These are phyloP conservation scores for western clawed frog (Xenopus tropicalis) DNA, from an alignment of 2,113 vertebrate genomes.

Conservation along the genomic window DNA sequence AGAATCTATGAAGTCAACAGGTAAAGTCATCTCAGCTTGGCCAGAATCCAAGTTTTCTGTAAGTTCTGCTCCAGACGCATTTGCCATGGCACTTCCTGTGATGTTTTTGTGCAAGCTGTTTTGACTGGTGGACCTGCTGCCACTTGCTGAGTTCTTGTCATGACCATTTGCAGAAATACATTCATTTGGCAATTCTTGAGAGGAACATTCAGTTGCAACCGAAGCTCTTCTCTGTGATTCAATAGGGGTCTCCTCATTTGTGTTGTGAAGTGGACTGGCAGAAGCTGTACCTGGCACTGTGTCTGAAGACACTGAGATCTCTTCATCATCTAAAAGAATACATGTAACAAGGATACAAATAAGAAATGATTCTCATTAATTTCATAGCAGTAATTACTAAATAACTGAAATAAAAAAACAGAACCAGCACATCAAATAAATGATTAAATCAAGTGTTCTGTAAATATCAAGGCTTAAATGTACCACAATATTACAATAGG, in stretches of 20 bases:
- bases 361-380: background rate
- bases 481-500: too few species aligned
- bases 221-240: constrained; percentile 56
- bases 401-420: background rate
- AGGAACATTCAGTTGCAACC: constrained; percentile 62
- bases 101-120: constrained; percentile 59
- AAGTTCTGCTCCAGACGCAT: constrained; percentile 44
- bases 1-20: constrained; percentile 52
- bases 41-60: constrained; percentile 51
- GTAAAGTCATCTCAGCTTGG: constrained; percentile 49
- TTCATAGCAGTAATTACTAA: background rate
- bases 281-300: constrained; percentile 62
- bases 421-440: too few species aligned
- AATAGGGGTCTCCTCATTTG: constrained; percentile 53
- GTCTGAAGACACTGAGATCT: constrained; percentile 79
- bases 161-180: constrained; percentile 48
- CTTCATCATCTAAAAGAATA: constrained; percentile 83
- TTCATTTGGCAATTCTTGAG: constrained; percentile 65
- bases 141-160: constrained; percentile 50
- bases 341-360: background rate
- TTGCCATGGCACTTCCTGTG: constrained; percentile 51
- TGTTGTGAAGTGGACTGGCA: constrained; percentile 57
- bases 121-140: constrained; percentile 48
- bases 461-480: too few species aligned
- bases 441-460: too few species aligned